Base-by-base conservation (phyloP, 2,797 vertebrate genomes). In the Loriculus beryllinus region DNA sequence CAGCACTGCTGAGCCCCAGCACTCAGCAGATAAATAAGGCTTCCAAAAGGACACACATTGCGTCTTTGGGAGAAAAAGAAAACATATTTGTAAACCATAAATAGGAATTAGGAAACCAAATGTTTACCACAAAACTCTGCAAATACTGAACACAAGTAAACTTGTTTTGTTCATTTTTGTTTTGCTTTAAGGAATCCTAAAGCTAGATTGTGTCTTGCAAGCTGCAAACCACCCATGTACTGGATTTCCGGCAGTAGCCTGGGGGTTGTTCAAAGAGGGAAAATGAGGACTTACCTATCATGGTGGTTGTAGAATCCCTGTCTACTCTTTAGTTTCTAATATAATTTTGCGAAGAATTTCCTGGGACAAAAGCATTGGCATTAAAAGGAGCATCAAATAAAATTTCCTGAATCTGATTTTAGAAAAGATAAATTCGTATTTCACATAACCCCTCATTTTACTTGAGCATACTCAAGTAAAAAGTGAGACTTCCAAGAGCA, bases 261-360 rank as follows among this genome's bases (percentile, higher is more conserved):
- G 75, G 69, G 33, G n/a, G 17, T 62, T 52, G 15, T 72, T 96
- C 48, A 19, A 86, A 83, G 77, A 84, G 33, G 85, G 43, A 92
- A 91, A 92, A 94, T 26, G 17, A 51, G 21, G 28, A 85, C 18
- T 93, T 96, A 89, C 28, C 82, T 94, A 29, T 85, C 40, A 48
- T 4, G 1, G 65, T 64, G 52, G 17, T 9, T 88, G 45, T 74
- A 91, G 95, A 97, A 89, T 77, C 82, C 88, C 86, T 95, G 83
- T 65, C 79, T 95, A 86, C 91, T 26, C 4, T 94, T 96, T 95
- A 86, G 88, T 93, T 95, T 76, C 91, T 90, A 72, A 91, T 86
- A 88, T 91, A 90, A 95, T 86, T 94, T 92, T 87, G 77, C 87
- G 80, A 85, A 95, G 78, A 96, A 91, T 81, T 95, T 96, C 89